phyloP scores from a whole-genome alignment of 1,140 invertebrate genomes.

The Ceratoteleas bidentatus region DNA sequence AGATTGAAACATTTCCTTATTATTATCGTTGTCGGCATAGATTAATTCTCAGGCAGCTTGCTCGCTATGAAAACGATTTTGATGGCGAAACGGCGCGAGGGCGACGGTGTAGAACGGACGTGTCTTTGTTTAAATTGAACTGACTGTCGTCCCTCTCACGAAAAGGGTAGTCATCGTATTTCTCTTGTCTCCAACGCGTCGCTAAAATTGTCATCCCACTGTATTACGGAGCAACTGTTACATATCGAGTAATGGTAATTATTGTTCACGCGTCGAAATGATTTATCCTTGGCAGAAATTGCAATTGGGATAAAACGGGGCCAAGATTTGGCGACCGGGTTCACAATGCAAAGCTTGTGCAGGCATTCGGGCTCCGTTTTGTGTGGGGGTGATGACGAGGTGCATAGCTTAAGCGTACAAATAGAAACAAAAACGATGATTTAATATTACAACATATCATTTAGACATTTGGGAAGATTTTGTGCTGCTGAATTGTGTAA shows the following conservation, averaged over 20 bases:
- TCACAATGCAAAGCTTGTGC: too few species aligned
- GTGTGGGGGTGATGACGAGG: too few species aligned
- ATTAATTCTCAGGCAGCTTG: conserved; percentile 76
- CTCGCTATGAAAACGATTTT: conserved; percentile 66
- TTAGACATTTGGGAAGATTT: too few species aligned
- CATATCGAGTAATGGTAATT: conserved; percentile 57
- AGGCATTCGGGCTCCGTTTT: too few species aligned
- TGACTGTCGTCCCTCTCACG: conserved; percentile 69
- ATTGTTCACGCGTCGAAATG: conserved; percentile 16
- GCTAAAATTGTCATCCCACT: conserved; percentile 52
- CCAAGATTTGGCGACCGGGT: too few species aligned
- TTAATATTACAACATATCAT: too few species aligned
- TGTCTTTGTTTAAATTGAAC: conserved; percentile 78
- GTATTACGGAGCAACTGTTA: conserved; percentile 41
- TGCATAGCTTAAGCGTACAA: too few species aligned
- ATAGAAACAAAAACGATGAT: too few species aligned
- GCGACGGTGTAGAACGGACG: conserved; percentile 66
- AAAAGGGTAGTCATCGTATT: conserved; percentile 67
- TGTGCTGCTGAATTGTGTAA: too few species aligned
- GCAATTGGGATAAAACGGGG: too few species aligned
- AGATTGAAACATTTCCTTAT: conserved; percentile 82
- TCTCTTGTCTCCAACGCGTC: conserved; percentile 59
- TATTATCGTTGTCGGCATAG: conserved; percentile 80
- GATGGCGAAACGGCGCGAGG: conserved; percentile 60
- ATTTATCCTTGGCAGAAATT: background rate